Conservation (phyloP, 2,113 vertebrate species). For the Xiphias gladius region DNA sequence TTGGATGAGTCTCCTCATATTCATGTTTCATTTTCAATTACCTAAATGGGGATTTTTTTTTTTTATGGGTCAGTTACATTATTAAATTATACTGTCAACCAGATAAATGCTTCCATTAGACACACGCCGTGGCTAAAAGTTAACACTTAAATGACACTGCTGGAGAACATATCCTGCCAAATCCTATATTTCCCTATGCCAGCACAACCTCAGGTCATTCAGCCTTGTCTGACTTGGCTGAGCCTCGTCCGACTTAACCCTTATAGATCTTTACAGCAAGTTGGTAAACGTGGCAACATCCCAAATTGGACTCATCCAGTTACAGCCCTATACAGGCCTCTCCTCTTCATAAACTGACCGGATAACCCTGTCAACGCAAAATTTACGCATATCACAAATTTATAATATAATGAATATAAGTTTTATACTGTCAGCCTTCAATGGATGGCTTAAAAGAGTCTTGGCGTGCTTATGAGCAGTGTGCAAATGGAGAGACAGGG, state of each 20-base stretch:
- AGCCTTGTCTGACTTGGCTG: slow-evolving; percentile 13
- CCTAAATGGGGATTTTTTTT: too few species aligned
- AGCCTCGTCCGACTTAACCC: neutral
- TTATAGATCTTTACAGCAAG: slow-evolving; percentile 10
- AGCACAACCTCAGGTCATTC: slow-evolving; percentile 3
- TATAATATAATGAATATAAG: neutral
- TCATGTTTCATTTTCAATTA: neutral
- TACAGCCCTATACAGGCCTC: slow-evolving; percentile 10
- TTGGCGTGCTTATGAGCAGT: too few species aligned
- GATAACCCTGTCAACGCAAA: slow-evolving; percentile 9
- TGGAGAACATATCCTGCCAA: slow-evolving; percentile 21
- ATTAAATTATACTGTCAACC: too few species aligned
- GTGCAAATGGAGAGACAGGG: too few species aligned
- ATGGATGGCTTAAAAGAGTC: too few species aligned
- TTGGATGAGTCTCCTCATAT: neutral
- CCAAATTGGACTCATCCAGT: slow-evolving; percentile 22
- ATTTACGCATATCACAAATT: neutral
- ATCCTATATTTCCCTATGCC: neutral
- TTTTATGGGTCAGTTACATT: too few species aligned
- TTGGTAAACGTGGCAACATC: slow-evolving; percentile 24
- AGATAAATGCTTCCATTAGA: too few species aligned
- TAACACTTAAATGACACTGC: neutral
- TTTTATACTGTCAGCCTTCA: neutral
- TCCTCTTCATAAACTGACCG: slow-evolving; percentile 8
- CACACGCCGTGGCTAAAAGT: too few species aligned